Evolutionary conservation across 2,888 invertebrate genomes (phyloP), one percentile per base, ranked within the genome.

Genomic region (Himalopsyche japonica): DNA sequence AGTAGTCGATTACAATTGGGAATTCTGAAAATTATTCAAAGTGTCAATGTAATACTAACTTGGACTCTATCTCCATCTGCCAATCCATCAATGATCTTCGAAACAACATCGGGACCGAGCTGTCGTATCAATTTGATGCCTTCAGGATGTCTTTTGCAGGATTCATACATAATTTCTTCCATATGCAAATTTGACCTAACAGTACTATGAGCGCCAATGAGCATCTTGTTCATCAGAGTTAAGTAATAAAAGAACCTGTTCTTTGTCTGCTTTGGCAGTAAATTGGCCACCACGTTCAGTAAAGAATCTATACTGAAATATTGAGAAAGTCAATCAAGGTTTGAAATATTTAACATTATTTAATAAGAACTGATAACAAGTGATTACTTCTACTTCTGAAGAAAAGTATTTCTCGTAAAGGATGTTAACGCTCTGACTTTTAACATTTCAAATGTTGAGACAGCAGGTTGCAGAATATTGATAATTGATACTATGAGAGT

Each of bases 21-120:
- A 43, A 3, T 15, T 15, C 43, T 43, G 43, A 15, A 43, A 15
- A 43, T 43, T 15, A 43, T 43, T 7, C 0, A 0, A 1, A 3
- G 57, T 10, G 10, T 20, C 20, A 8, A 57, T 24, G 18, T 27
- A 20, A 43, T 43, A 43, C 57, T 24, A 89, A 92, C 92, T 90
- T 92, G 92, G 1, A 90, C 89, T 86, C 92, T 89, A 85, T 92
- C 91, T 49, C 91, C 89, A 88, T 92, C 90, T n/a, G 91, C 89
- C 57, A 93, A 88, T 5, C 90, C 92, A 32, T 92, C 92, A 77
- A 92, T 90, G 8, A 91, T 89, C 79, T 90, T 91, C 15, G 88
- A 89, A 18, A 92, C 87, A 48, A 91, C 87, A 18, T 88, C 81
- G 0, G 90, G 88, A 6, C 91, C 90, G 15, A 93, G 86, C 0